Evolutionary conservation across 1,140 invertebrate species (phyloP).

Genomic region (Trachymyrmex septentrionalis): DNA sequence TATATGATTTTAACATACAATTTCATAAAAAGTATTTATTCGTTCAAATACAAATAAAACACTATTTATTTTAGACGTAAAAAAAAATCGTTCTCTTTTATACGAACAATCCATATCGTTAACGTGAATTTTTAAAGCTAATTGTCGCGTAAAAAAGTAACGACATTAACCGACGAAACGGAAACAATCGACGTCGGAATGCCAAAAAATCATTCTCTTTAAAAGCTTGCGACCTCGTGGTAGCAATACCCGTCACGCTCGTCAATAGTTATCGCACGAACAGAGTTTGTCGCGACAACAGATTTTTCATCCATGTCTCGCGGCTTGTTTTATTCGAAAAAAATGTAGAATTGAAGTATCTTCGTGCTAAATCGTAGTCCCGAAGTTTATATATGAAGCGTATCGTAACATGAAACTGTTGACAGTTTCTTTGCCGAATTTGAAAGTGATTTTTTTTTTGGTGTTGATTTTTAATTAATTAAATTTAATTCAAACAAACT

Average conservation of each 20-base stretch:
- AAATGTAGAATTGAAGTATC: conserved; percentile 6
- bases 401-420: background rate
- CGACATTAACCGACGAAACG: background rate
- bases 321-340: conserved; percentile 32
- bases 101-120: background rate
- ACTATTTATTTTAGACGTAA: background rate
- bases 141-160: conserved; percentile 25
- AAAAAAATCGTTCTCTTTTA: background rate
- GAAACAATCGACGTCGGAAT: conserved; percentile 25
- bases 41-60: background rate
- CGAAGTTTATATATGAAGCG: conserved; percentile 18
- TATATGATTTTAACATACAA: background rate
- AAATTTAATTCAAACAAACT: conserved; percentile 5
- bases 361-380: conserved; percentile 2
- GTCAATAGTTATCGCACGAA: conserved; percentile 41
- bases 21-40: conserved; percentile 6
- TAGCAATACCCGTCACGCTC: conserved; percentile 34
- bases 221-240: background rate
- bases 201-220: conserved; percentile 23
- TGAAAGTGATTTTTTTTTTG: background rate
- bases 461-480: background rate
- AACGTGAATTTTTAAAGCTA: conserved; percentile 12
- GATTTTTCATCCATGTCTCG: conserved; percentile 19
- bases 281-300: conserved; percentile 29
- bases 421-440: background rate